Evolutionary conservation across 1,140 invertebrate genomes (phyloP).

Genomic region (Antheraea mylitta): DNA sequence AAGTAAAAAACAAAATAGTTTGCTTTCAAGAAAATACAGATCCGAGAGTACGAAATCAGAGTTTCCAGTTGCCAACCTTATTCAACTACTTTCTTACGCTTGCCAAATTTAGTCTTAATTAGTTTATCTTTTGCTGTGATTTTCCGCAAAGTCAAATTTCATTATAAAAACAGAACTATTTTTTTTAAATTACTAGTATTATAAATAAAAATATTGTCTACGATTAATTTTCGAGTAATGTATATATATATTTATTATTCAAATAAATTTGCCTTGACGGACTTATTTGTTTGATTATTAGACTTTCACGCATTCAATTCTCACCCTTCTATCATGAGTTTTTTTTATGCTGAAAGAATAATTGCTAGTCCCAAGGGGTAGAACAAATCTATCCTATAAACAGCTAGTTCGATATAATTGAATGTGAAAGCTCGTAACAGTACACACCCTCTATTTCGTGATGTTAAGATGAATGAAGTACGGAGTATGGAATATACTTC

Average conservation of each 20-base stretch:
- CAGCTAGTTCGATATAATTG: not conserved
- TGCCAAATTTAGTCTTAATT: constrained; percentile 11
- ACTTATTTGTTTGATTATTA: too few relatives aligned
- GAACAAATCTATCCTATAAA: too few relatives aligned
- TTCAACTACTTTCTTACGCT: not conserved
- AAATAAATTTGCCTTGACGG: too few relatives aligned
- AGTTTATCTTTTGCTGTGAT: constrained; percentile 11
- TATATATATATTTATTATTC: too few relatives aligned
- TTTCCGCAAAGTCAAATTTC: not conserved
- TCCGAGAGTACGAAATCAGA: not conserved
- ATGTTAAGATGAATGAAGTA: constrained; percentile 11
- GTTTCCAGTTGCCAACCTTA: not conserved
- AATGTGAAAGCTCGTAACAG: not conserved
- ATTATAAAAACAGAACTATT: not conserved
- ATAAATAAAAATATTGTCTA: too few relatives aligned
- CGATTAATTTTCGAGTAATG: too few relatives aligned
- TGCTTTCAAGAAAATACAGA: not conserved
- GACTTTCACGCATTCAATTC: too few relatives aligned
- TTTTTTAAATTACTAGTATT: too few relatives aligned
- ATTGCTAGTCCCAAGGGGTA: too few relatives aligned
- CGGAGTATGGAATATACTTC: not conserved
- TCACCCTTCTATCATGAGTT: too few relatives aligned
- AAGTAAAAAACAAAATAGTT: not conserved
- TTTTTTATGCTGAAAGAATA: too few relatives aligned
- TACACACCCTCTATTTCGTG: not conserved